Conservation (phyloP, 2,113 vertebrate genomes). For the Carollia perspicillata region DNA sequence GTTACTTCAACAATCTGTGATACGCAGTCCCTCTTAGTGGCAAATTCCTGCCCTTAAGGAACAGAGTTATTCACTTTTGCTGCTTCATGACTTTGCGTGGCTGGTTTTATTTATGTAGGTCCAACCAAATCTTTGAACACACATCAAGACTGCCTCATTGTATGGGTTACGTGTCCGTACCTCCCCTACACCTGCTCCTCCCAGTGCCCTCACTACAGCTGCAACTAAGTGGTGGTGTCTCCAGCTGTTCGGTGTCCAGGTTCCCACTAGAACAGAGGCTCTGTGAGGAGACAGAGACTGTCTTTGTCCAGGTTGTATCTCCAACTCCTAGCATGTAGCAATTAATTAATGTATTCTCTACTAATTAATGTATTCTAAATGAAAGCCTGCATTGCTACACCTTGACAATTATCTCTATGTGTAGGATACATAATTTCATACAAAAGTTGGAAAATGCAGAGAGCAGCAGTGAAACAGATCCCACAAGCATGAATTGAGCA, state of each 20-base stretch:
- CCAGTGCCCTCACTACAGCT: neutral
- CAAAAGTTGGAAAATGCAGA: neutral
- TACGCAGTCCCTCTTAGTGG: neutral
- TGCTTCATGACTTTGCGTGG: neutral
- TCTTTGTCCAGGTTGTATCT: neutral
- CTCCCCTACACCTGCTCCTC: neutral
- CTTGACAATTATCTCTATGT: neutral
- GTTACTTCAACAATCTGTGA: neutral
- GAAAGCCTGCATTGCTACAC: neutral
- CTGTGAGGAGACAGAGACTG: neutral
- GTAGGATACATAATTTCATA: neutral
- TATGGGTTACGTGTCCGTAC: neutral
- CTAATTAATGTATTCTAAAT: neutral
- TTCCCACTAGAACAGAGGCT: neutral
- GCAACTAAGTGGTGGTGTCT: neutral
- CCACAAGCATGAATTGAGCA: neutral
- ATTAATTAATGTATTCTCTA: neutral
- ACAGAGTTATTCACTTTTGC: neutral
- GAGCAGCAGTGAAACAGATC: neutral
- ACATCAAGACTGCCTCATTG: neutral
- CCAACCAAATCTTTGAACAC: neutral
- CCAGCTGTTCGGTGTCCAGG: neutral
- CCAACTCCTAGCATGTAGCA: neutral
- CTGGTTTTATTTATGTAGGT: neutral
- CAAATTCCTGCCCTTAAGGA: neutral